Base-by-base conservation (phyloP, 2,888 invertebrate genomes). In the Melinopterus prodromus region DNA sequence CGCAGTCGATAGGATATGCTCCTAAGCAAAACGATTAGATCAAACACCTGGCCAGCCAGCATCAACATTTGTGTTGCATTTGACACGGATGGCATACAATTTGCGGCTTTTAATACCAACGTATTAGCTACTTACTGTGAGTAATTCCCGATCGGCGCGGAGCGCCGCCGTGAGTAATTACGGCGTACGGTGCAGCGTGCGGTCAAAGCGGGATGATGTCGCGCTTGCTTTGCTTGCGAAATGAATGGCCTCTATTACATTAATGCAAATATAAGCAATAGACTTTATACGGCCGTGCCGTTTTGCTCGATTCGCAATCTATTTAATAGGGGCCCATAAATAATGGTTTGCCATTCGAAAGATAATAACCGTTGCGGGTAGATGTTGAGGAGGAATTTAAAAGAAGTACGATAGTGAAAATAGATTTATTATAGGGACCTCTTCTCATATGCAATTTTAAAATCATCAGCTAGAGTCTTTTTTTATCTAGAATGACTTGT, bases 291-390 rank as follows among this genome's bases (percentile, higher is more conserved):
- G 53, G 53, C 53, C 53, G 53, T 53, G 53, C 53, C 53, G 53
- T 53, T 53, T 53, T 53, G 53, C 53, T 53, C 53, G 53, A 53
- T 53, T 53, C 53, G 53, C 53, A 53, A 53, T 53, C 53, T 53
- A 53, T 53, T 53, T 53, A 53, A 53, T 53, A 53, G 53, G 53
- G 53, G 53, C 53, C 53, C 53, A 53, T 53, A 53, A 53, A 53
- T 53, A 53, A 53, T 53, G 53, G 53, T 12, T 7, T 12, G 53
- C 53, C 12, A 53, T 53, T 53, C 12, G 53, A 53, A 53, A 7
- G 53, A 53, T 53, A 53, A 53, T 53, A 53, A 53, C 53, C 53
- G 53, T 12, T 53, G 12, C 53, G 53, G 53, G 53, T 53, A 53
- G 53, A 12, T 53, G 12, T 53, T 53, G 5, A 12, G 9, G 53